Percentiles rank a stretch among this genome's conserved stretches.
phyloP scores from a whole-genome alignment of 1,140 invertebrate genomes.

The Phocides pigmalion region DNA sequence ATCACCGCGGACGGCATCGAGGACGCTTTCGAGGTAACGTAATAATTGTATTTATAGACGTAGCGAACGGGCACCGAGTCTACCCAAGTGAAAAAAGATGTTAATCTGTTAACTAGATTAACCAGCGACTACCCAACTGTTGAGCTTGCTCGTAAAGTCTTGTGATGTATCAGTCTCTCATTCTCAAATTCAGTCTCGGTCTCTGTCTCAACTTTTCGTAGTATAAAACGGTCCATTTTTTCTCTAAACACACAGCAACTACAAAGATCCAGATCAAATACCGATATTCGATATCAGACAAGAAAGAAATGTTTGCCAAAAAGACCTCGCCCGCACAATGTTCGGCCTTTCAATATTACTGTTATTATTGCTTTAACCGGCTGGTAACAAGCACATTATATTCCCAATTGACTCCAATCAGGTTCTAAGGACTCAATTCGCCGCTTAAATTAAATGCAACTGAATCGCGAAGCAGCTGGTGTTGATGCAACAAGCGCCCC shows the following conservation, averaged over 20 bases:
- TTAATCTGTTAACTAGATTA: too few species aligned
- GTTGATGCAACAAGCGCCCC: background rate
- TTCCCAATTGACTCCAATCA: conserved; percentile 18
- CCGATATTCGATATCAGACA: too few species aligned
- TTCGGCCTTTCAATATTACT: too few species aligned
- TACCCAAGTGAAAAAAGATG: background rate
- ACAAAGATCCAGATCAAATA: too few species aligned
- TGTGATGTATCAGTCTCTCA: too few species aligned
- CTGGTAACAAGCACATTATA: background rate
- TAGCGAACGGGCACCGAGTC: background rate
- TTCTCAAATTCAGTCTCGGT: too few species aligned
- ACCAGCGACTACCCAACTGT: too few species aligned
- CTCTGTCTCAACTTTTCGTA: too few species aligned
- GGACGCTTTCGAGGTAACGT: conserved; percentile 96
- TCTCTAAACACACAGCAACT: too few species aligned
- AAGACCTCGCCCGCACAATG: background rate
- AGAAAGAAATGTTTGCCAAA: background rate
- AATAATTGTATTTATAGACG: background rate
- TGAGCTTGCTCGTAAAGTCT: too few species aligned
- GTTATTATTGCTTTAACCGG: background rate
- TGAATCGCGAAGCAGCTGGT: background rate
- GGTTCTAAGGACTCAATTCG: background rate
- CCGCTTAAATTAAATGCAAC: background rate
- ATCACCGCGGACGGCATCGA: conserved; percentile 97
- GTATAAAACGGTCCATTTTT: too few species aligned